Base-by-base conservation (phyloP, 92 coral and sea anemone species). In the Phenganax stokvisi region DNA sequence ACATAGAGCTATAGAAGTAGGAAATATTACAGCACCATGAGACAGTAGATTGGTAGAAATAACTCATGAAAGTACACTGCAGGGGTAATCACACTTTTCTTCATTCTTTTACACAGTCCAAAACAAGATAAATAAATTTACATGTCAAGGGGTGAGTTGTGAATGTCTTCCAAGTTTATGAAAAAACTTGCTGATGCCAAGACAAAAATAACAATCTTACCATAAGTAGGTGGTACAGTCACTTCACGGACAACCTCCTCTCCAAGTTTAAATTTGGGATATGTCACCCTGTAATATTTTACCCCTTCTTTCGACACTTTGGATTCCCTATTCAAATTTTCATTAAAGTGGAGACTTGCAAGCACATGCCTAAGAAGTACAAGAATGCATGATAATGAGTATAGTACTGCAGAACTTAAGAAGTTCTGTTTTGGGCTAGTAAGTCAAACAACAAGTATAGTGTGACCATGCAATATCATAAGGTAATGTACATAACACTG, bases 331-430 rank as follows among this genome's bases (percentile, higher is more conserved):
- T 20, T 8, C 9, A 64, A 3, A 64, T 64, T 64, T 17, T 64
- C 70, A 20, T 64, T 64, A 17, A 64, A n/a, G 55, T 74, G 62
- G 7, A 76, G 54, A 37, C 53, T 56, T 57, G 80, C 80, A 55
- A 76, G 44, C 9, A 57, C 55, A 56, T 76, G 80, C 47, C 80
- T 76, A 73, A 51, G 13, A 73, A 28, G 64, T 13, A 54, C 31
- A 37, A 20, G 29, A 68, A 71, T 70, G 44, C 0, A 3, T 11
- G 12, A 71, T 17, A 71, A 71, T 68, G n/a, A 12, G 30, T 4
- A 12, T 0, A 27, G 11, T n/a, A 9, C 10, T 17, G 9, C 15
- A 17, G 6, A 29, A 10, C 20, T 54, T 51, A 56, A 54, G 64
- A 55, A 16, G 16, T 15, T 25, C 55, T 75, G 17, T 7, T 52